phyloP scores from a whole-genome alignment of 2,888 invertebrate genomes.

The Apoda limacodes region DNA sequence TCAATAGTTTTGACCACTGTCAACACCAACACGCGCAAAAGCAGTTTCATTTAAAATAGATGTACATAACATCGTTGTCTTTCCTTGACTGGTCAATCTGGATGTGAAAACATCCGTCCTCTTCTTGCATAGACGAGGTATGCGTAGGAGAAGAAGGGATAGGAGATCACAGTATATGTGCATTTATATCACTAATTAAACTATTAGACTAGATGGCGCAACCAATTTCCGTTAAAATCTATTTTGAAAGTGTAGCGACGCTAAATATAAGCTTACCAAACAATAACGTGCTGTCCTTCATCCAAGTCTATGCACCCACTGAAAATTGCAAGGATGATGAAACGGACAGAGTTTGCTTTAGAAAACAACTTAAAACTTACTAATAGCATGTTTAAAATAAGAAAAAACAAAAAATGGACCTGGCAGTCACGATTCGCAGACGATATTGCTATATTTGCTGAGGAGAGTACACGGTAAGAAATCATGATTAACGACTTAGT shows the following conservation, averaged over 20 bases:
- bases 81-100: too few species aligned
- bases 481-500: constrained; percentile 8
- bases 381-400: constrained; percentile 5
- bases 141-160: too few species aligned
- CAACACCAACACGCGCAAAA: too few species aligned
- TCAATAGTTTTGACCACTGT: too few species aligned
- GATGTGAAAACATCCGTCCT: too few species aligned
- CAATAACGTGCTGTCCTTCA: constrained; percentile 4
- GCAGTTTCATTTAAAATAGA: too few species aligned
- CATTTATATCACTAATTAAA: too few species aligned
- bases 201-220: too few species aligned
- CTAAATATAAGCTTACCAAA: constrained; percentile 10
- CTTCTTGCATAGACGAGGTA: too few species aligned
- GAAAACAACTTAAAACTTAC: too few species aligned
- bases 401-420: constrained; percentile 7
- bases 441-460: constrained; percentile 9
- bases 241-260: constrained; percentile 14
- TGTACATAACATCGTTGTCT: too few species aligned
- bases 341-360: constrained; percentile 12
- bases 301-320: constrained; percentile 13
- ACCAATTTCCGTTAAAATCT: constrained; percentile 11
- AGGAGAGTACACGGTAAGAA: constrained; percentile 3
- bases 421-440: constrained; percentile 11
- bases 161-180: too few species aligned
- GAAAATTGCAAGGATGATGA: constrained; percentile 6